phyloP scores from a whole-genome alignment of 2,113 vertebrate genomes.

The Cheirogaleus medius region DNA sequence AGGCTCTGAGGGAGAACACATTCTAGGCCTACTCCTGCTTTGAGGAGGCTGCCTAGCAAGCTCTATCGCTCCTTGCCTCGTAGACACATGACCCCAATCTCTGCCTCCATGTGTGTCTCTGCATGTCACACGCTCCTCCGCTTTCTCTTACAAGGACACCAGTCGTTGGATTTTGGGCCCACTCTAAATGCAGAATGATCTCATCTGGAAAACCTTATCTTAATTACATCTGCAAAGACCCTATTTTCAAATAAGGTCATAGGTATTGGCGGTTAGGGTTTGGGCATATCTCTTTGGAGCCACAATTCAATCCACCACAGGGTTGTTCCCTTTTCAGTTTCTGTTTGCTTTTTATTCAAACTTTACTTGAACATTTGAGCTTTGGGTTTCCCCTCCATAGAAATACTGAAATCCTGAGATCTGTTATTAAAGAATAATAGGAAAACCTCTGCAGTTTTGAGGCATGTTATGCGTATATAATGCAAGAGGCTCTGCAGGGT shows the following conservation, averaged over 20 bases:
- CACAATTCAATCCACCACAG: not conserved
- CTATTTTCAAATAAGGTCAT: not conserved
- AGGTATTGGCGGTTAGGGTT: not conserved
- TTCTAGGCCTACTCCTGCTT: not conserved
- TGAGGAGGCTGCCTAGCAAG: not conserved
- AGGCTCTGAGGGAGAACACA: not conserved
- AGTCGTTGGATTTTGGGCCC: not conserved
- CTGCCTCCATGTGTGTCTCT: not conserved
- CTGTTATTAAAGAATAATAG: slow-evolving; percentile 43
- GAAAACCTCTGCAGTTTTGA: not conserved
- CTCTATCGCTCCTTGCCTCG: no score
- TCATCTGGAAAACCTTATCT: not conserved
- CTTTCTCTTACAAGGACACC: not conserved
- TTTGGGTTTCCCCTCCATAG: not conserved
- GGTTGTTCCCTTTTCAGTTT: not conserved
- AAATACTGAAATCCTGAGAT: slow-evolving; percentile 20
- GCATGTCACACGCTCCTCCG: not conserved
- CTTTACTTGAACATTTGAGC: slow-evolving; percentile 35
- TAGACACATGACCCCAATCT: not conserved
- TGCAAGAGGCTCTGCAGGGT: not conserved
- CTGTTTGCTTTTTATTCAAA: not conserved
- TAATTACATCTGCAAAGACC: not conserved
- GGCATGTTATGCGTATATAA: not conserved
- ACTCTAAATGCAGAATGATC: not conserved
- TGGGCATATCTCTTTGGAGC: not conserved